Evolutionary conservation across 2,797 vertebrate genomes (phyloP), one percentile per base, ranked within the genome.

Genomic region (Rhincodon typus): DNA sequence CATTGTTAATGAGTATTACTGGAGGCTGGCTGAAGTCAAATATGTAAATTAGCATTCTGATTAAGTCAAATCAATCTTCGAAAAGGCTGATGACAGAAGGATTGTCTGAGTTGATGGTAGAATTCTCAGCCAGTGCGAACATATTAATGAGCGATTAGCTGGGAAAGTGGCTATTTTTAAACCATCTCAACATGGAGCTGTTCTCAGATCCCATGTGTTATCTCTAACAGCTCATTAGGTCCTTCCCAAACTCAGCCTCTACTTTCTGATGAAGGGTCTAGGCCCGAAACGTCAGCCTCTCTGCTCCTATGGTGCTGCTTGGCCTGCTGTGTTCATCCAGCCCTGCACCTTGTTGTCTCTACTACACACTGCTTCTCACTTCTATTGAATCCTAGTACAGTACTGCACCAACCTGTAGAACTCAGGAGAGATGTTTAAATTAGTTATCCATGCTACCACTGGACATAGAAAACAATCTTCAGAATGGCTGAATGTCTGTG

Each of bases 31-130:
- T 15, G 25, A 97, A 96, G 96, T 97, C 97, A 96, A 96, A 97
- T 96, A 97, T 97, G 97, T 96, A 97, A 97, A 97, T 97, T 95
- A 96, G 96, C 42, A 96, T 96, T 96, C 96, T 97, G 97, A 96
- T 97, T 97, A 97, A 96, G 96, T 96, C 96, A 97, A 96, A 97
- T 97, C 97, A 97, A 96, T 96, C 96, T 96, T 94, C 3, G 62
- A 66, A 66, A 30, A 66, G 62, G 88, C 57, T 15, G 13, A 17
- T 34, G 57, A 91, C n/a, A 13, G 27, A 91, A 19, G 88, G 27
- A 66, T 30, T 17, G 12, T 66, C 57, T n/a, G 12, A 57, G 57
- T 57, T n/a, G 82, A 46, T 84, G 46, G 82, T 38, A 46, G 38
- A 84, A 46, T 42, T 46, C 53, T 66, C 88, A 91, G 27, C 30